phyloP scores from a whole-genome alignment of 2,888 invertebrate species.

The Halocaridina rubra region DNA sequence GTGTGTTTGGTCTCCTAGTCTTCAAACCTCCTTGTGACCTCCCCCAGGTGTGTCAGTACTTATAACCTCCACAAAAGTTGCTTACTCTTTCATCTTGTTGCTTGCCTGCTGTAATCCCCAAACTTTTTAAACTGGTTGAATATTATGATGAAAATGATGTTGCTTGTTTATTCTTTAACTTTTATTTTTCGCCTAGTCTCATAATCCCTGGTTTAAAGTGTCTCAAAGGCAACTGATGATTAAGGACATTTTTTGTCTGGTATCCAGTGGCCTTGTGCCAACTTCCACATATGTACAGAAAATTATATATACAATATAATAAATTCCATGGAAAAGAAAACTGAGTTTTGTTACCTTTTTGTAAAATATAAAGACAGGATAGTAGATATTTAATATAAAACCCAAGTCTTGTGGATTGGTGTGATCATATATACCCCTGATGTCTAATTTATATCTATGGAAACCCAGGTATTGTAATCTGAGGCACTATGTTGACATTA shows the following conservation, averaged over 20 bases:
- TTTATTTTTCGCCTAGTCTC: neutral
- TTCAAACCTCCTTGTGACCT: conserved; percentile 10
- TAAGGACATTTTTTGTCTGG: conserved; percentile 18
- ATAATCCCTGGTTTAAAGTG: conserved; percentile 23
- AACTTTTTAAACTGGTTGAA: too few relatives aligned
- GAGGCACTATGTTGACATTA: too few relatives aligned
- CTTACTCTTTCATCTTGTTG: conserved; percentile 3
- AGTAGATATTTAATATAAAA: too few relatives aligned
- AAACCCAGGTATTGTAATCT: too few relatives aligned
- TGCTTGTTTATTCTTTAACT: too few relatives aligned
- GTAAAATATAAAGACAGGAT: too few relatives aligned
- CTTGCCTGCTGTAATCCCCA: conserved; percentile 7
- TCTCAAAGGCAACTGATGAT: neutral
- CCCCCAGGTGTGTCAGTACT: conserved; percentile 18
- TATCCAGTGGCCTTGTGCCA: conserved; percentile 56
- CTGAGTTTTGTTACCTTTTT: neutral
- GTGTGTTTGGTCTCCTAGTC: conserved; percentile 31
- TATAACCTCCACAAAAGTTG: too few relatives aligned
- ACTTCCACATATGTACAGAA: conserved; percentile 56
- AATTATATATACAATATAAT: conserved; percentile 55
- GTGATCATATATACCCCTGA: too few relatives aligned
- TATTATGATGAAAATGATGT: too few relatives aligned
- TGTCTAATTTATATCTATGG: too few relatives aligned
- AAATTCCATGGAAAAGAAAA: neutral
- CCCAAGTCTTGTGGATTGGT: too few relatives aligned